Evolutionary conservation across 2,113 vertebrate genomes (phyloP).

Genomic region (Catharus fuscescens): DNA sequence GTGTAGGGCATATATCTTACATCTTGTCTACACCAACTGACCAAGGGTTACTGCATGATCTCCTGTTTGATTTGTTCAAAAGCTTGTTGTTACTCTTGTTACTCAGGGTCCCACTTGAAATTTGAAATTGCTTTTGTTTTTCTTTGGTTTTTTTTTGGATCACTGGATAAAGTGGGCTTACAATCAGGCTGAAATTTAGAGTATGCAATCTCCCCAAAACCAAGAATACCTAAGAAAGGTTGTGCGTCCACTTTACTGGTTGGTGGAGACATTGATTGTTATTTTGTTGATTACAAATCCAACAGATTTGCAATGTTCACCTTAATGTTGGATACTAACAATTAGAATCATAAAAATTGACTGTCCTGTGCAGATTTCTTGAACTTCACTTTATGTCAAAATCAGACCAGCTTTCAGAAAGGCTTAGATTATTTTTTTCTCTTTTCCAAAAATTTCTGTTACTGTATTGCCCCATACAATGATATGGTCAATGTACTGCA

Average conservation of each 20-base stretch:
- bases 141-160: background rate
- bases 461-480: background rate
- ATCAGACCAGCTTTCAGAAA: background rate
- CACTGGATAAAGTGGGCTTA: background rate
- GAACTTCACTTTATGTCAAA: background rate
- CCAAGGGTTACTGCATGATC: background rate
- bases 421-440: background rate
- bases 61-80: background rate
- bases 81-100: background rate
- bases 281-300: background rate
- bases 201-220: background rate
- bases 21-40: background rate
- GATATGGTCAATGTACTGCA: accelerated
- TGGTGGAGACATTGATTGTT: background rate
- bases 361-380: background rate
- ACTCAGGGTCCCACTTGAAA: background rate
- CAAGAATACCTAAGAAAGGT: background rate
- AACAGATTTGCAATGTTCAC: background rate
- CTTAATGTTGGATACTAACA: background rate
- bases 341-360: background rate
- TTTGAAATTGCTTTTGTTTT: background rate
- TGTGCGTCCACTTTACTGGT: background rate
- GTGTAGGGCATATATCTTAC: too few relatives aligned
- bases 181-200: background rate
- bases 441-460: background rate